phyloP scores from a whole-genome alignment of 2,797 vertebrate species.

The Pitangus sulphuratus region DNA sequence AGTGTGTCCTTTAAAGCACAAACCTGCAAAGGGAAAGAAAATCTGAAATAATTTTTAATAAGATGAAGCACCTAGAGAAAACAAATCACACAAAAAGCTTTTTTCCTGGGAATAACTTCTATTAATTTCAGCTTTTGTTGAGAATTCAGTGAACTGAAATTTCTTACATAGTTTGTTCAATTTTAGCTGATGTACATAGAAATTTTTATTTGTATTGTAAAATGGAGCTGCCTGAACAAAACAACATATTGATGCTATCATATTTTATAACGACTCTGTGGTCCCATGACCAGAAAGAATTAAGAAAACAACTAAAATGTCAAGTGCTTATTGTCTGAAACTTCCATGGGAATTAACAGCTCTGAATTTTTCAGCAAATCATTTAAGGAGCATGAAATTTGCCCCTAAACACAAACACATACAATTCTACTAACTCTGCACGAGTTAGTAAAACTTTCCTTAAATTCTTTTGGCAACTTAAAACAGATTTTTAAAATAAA shows the following conservation, averaged over 20 bases:
- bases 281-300: neutral
- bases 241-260: neutral
- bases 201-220: neutral
- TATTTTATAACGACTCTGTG: neutral
- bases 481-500: neutral
- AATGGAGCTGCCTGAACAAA: neutral
- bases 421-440: neutral
- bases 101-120: neutral
- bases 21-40: neutral
- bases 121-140: neutral
- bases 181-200: neutral
- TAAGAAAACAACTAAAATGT: conserved; percentile 1
- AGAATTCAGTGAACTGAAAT: neutral
- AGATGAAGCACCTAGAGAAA: neutral
- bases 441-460: neutral
- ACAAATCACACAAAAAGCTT: neutral
- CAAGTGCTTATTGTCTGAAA: conserved; percentile 1
- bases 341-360: neutral
- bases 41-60: neutral
- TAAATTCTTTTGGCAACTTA: neutral
- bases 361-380: neutral
- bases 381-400: neutral
- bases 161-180: neutral
- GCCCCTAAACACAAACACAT: neutral
- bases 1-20: neutral